Evolutionary conservation across 2,113 vertebrate species (phyloP).

Genomic region (Etia nguti): DNA sequence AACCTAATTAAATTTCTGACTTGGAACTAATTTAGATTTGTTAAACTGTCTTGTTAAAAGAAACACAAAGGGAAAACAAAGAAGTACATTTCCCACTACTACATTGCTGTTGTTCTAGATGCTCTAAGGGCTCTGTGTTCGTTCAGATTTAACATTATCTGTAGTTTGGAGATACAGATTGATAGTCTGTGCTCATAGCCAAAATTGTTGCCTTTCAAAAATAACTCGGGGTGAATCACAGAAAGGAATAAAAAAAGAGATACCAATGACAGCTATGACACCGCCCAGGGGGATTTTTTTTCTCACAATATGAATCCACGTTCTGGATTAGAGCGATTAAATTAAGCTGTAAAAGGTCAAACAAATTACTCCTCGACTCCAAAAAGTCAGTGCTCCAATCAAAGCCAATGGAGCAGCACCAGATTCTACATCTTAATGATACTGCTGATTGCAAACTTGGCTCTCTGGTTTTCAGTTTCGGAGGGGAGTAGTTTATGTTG

Average conservation of each 20-base stretch:
- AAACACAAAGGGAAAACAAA: not conserved
- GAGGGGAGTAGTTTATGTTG: slow-evolving; percentile 38
- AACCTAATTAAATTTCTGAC: not conserved
- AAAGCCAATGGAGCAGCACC: slow-evolving; percentile 48
- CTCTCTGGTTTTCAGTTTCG: slow-evolving; percentile 10
- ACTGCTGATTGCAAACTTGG: slow-evolving; percentile 49
- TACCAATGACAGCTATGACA: not conserved
- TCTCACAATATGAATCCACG: slow-evolving; percentile 36
- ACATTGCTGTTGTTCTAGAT: not conserved
- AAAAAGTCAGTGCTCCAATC: slow-evolving; percentile 57
- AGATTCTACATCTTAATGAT: slow-evolving; percentile 56
- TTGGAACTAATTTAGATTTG: not conserved
- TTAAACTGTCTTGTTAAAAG: not conserved
- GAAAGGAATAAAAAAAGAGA: slow-evolving; percentile 9
- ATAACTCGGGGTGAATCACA: not conserved
- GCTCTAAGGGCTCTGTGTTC: not conserved
- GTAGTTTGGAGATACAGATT: not conserved
- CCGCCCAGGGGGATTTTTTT: not conserved
- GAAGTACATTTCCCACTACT: not conserved
- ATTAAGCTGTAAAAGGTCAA: slow-evolving; percentile 60
- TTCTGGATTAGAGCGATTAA: slow-evolving; percentile 45
- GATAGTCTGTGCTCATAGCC: not conserved
- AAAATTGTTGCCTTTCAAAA: not conserved
- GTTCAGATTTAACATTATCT: not conserved
- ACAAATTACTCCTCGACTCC: slow-evolving; percentile 52